Evolutionary conservation across 1,140 invertebrate species (phyloP), one percentile per base, ranked within the genome.

Genomic region (Pseudomyrmex gracilis): DNA sequence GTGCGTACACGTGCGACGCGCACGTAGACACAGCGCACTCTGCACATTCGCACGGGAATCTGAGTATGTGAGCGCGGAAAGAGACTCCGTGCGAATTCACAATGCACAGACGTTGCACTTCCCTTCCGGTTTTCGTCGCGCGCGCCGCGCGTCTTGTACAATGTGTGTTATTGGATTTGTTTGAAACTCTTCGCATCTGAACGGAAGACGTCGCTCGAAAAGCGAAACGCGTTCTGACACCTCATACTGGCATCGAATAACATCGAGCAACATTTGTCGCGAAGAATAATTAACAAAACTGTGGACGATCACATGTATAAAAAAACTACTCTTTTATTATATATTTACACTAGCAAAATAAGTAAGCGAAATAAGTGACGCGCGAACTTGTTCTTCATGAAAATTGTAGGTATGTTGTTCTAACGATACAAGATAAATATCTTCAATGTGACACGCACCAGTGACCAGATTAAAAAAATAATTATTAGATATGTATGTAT

Each of bases 171-270:
- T 90, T 90, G 88, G 86, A 90, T 90, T 90, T 90, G 88, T 90
- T 90, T 88, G 86, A 83, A 90, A 90, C 89, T 90, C 85, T 90
- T 90, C 86, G 86, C 86, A 90, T 88, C 86, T 82, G 80, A 77
- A 57, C 83, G 68, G 63, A 80, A 58, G 77, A 45, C 73, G n/a
- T 71, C 83, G 51, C 45, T 45, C 49, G 12, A 55, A 58, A 61
- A 57, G 15, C 51, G 73, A 58, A 58, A 85, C 77, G 67, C 85
- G 82, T 68, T 13, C 53, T 58, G 85, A 83, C 73, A 47, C 51
- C 58, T 76, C 71, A 47, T 57, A 45, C 4, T 47, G 10, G 34
- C n/a, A 24, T 34, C 49, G 34, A 45, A 17, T 12, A 64, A 66
- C 1, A 12, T 20, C 34, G 43, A 57, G 22, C 12, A 17, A 45